A percentile compares a stretch with the other conserved stretches of the same genome.
phyloP scores from a whole-genome alignment of 2,797 vertebrate species.

The Ibycter americanus region DNA sequence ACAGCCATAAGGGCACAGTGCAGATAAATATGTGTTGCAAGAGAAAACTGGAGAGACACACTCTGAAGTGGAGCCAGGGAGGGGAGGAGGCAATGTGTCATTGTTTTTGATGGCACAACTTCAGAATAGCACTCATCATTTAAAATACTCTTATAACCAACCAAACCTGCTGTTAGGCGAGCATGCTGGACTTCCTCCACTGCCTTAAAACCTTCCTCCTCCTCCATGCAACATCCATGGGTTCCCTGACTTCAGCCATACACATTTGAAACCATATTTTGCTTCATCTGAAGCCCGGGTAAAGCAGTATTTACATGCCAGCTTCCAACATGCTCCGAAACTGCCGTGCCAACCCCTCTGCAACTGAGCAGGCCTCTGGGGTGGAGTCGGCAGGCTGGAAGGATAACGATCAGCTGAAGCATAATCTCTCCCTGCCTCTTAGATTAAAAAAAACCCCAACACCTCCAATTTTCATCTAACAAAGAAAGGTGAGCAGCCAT shows the following conservation, averaged over 20 bases:
- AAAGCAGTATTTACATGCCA: neutral
- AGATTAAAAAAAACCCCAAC: neutral
- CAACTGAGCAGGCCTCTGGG: conserved; percentile 30
- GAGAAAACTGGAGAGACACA: neutral
- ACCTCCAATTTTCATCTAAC: neutral
- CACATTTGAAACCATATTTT: neutral
- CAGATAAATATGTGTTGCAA: conserved; percentile 11
- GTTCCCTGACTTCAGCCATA: neutral
- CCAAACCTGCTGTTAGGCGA: neutral
- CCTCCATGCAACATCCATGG: neutral
- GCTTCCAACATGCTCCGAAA: conserved; percentile 2
- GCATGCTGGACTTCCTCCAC: neutral
- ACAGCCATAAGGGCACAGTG: conserved; percentile 40
- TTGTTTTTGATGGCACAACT: conserved; percentile 23
- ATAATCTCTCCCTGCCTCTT: neutral
- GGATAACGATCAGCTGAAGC: neutral
- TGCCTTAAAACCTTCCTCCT: neutral
- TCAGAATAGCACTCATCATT: neutral
- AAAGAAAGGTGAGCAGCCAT: neutral
- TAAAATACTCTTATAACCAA: neutral
- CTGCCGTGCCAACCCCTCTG: neutral
- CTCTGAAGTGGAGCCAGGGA: conserved; percentile 41
- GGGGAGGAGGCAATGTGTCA: neutral
- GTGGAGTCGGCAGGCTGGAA: conserved; percentile 1
- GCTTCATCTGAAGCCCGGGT: neutral